Conservation (phyloP, 2,113 vertebrate genomes). For the Nibea coibor region DNA sequence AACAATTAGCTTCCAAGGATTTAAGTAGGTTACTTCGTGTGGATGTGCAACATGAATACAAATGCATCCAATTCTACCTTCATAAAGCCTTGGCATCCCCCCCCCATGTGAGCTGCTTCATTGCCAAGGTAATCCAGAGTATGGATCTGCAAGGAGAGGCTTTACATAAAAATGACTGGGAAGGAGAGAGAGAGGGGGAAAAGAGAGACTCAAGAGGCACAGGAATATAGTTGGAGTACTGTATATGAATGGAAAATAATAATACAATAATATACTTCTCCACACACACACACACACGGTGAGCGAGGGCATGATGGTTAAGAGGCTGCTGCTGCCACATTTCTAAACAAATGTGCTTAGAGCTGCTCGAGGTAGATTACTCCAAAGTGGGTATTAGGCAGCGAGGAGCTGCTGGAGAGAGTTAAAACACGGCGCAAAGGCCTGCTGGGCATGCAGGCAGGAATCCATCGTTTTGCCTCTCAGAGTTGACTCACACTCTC, state of each 20-base stretch:
- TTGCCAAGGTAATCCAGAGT: conserved; percentile 66
- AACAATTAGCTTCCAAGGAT: conserved; percentile 58
- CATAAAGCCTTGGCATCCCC: conserved; percentile 47
- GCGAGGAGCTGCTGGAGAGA: conserved; percentile 69
- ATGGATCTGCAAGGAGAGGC: conserved; percentile 58
- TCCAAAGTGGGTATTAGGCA: conserved; percentile 46
- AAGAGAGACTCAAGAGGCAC: not conserved
- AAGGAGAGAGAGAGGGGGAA: not conserved
- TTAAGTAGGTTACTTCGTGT: conserved; percentile 72
- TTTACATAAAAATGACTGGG: conserved; percentile 59
- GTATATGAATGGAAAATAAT: conserved; percentile 13
- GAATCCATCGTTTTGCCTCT: conserved; percentile 64
- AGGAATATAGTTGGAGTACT: not conserved
- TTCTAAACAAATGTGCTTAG: conserved; percentile 37
- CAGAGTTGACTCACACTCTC: conserved; percentile 64
- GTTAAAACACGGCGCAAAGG: conserved; percentile 64
- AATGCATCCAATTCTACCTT: conserved; percentile 62
- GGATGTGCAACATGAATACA: conserved; percentile 63
- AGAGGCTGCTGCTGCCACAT: conserved; percentile 9
- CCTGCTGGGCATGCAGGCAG: conserved; percentile 58
- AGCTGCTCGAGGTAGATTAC: conserved; percentile 42
- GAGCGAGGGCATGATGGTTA: conserved; percentile 6
- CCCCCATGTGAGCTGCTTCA: conserved; percentile 33
- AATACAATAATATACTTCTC: not conserved
- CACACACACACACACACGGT: not conserved